A percentile compares a stretch with the other conserved stretches of the same genome.
Conservation (phyloP, 2,888 invertebrate genomes). For the Nycteola revayana region DNA sequence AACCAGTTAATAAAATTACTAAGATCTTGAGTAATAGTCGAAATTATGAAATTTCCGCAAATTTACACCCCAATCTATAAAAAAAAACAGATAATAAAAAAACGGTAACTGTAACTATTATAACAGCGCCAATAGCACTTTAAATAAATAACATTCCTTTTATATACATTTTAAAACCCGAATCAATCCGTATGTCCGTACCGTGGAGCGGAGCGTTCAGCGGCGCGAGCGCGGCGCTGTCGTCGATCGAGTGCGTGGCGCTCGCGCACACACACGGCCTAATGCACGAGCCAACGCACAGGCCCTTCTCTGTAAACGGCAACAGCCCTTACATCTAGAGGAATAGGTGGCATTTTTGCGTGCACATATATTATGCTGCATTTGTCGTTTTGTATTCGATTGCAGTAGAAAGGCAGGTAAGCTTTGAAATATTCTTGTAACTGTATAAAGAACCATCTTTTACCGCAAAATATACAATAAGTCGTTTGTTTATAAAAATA, state of each 20-base stretch:
- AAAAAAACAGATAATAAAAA: too few relatives aligned
- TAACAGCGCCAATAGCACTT: not conserved
- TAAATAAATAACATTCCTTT: not conserved
- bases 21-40: too few relatives aligned
- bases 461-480: too few relatives aligned
- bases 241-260: slow-evolving; percentile 63
- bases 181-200: slow-evolving; percentile 32
- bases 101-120: not conserved
- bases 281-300: slow-evolving; percentile 77
- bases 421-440: too few relatives aligned
- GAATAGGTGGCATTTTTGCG: slow-evolving; percentile 5
- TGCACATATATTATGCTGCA: too few relatives aligned
- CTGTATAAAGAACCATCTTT: too few relatives aligned
- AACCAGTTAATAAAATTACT: too few relatives aligned
- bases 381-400: too few relatives aligned
- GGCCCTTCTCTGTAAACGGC: slow-evolving; percentile 70
- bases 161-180: not conserved
- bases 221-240: slow-evolving; percentile 56
- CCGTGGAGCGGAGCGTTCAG: slow-evolving; percentile 51
- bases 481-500: too few relatives aligned
- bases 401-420: too few relatives aligned
- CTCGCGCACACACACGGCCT: slow-evolving; percentile 74
- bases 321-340: slow-evolving; percentile 35
- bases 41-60: too few relatives aligned
- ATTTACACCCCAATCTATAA: too few relatives aligned